Evolutionary conservation across 23 tunicate genomes (phyloP).

Genomic region (Halocynthia aurantium): DNA sequence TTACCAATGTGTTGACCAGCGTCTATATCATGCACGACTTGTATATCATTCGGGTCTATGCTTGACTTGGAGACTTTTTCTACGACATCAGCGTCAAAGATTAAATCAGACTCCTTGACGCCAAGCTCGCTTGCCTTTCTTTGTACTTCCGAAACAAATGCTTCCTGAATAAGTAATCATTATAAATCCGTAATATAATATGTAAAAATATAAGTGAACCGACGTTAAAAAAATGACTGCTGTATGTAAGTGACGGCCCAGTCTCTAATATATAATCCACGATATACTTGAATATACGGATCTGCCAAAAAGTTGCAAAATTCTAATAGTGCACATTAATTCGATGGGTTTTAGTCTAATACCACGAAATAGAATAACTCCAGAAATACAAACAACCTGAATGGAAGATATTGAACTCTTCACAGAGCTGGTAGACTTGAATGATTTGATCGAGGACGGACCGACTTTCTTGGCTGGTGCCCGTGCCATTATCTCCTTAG

Average conservation of each 20-base stretch:
- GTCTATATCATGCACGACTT: constrained; percentile 59
- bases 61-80: constrained; percentile 46
- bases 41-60: constrained; percentile 70
- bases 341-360: background rate
- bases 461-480: constrained; percentile 10
- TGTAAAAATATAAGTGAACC: too few relatives aligned
- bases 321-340: background rate
- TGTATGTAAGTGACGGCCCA: too few relatives aligned
- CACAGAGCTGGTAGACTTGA: constrained; percentile 26
- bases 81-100: constrained; percentile 70
- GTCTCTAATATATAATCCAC: too few relatives aligned
- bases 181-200: background rate
- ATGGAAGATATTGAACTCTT: constrained; percentile 71
- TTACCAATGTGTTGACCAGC: constrained; percentile 77
- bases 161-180: constrained; percentile 35
- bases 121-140: constrained; percentile 79
- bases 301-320: background rate
- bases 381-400: constrained; percentile 24
- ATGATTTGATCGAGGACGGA: constrained; percentile 26
- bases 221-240: too few relatives aligned
- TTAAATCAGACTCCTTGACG: constrained; percentile 58
- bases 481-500: constrained; percentile 1
- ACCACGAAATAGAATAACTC: background rate
- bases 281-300: background rate
- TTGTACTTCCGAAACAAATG: constrained; percentile 63